Conservation (phyloP, 2,113 vertebrate species). For the Myiagra hebetior region DNA sequence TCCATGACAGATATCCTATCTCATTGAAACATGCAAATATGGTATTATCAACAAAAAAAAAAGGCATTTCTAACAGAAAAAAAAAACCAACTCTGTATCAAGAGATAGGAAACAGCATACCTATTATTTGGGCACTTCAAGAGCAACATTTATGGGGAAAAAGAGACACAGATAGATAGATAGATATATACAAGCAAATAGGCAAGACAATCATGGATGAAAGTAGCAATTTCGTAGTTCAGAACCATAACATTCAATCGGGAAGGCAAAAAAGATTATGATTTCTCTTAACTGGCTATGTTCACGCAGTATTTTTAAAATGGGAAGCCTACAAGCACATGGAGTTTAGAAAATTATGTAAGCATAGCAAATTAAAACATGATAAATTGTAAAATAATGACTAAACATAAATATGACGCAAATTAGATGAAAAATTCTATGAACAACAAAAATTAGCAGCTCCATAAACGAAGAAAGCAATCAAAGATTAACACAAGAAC, state of each 20-base stretch:
- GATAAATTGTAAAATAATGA: background rate
- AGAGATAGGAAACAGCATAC: slow-evolving; percentile 59
- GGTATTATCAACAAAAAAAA: slow-evolving; percentile 8
- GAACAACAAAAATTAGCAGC: background rate
- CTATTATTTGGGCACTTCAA: slow-evolving; percentile 34
- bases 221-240: background rate
- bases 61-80: background rate
- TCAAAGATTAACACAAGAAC: background rate
- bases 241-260: background rate
- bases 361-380: background rate
- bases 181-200: background rate
- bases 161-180: slow-evolving; percentile 15
- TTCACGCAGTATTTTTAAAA: background rate
- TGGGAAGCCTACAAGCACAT: background rate
- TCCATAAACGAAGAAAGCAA: background rate
- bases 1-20: slow-evolving; percentile 54
- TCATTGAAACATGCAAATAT: slow-evolving; percentile 66
- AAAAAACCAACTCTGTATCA: slow-evolving; percentile 20
- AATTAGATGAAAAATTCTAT: background rate
- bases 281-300: background rate
- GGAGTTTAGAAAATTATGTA: background rate
- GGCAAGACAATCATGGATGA: slow-evolving; percentile 25
- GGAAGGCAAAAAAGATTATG: background rate
- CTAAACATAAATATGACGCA: background rate
- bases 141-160: slow-evolving; percentile 53